Percentiles rank a stretch among this genome's conserved stretches.
phyloP scores from a whole-genome alignment of 2,888 invertebrate species.

The Physocephala rufipes region DNA sequence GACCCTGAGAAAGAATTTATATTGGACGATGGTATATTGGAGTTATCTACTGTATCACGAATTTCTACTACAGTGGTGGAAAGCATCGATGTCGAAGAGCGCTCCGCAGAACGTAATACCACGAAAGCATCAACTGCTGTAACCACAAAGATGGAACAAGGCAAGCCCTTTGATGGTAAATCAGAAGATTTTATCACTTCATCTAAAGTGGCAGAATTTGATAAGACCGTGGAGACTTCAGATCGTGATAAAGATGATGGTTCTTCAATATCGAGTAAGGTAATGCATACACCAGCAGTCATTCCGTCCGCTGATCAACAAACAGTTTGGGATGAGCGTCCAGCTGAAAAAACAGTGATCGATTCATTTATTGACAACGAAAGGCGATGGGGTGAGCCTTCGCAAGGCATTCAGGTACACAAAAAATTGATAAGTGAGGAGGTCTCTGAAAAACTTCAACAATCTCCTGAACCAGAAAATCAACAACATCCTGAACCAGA shows the following conservation, averaged over 20 bases:
- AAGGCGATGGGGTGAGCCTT: neutral
- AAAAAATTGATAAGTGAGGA: neutral
- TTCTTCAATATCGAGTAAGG: too few species aligned
- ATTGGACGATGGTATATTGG: neutral
- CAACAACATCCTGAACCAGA: too few species aligned
- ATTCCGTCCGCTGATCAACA: neutral
- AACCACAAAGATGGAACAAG: too few species aligned
- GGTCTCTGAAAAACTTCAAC: too few species aligned
- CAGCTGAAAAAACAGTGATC: neutral
- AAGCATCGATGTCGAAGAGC: too few species aligned
- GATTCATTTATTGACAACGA: slow-evolving; percentile 1
- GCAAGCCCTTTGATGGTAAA: too few species aligned
- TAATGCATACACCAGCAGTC: neutral
- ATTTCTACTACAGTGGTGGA: too few species aligned
- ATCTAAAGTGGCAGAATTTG: neutral
- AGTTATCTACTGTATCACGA: neutral
- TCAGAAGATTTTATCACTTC: neutral
- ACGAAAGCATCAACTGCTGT: too few species aligned
- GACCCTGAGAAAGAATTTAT: neutral
- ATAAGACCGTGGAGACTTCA: too few species aligned
- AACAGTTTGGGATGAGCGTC: neutral
- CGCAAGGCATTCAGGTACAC: neutral
- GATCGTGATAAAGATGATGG: too few species aligned
- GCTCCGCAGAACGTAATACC: too few species aligned
- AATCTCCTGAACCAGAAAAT: too few species aligned